Percentiles rank a stretch among this genome's conserved stretches.
Conservation (phyloP, 2,797 vertebrate genomes). For the Amblyraja radiata region DNA sequence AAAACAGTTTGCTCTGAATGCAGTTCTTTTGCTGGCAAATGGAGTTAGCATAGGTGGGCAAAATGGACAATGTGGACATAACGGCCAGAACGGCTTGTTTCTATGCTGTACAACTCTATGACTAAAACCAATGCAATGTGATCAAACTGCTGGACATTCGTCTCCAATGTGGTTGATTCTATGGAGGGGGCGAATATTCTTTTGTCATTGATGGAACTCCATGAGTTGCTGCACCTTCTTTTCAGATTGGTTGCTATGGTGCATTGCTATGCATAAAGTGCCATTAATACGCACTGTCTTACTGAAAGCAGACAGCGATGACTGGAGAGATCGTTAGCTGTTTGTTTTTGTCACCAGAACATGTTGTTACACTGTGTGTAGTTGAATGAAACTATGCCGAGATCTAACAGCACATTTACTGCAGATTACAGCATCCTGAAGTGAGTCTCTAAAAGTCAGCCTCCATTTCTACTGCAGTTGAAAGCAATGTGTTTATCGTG, state of each 20-base stretch:
- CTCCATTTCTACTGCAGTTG: too few species aligned
- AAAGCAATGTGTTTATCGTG: background rate
- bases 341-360: background rate
- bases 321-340: background rate
- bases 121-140: too few species aligned
- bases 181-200: background rate
- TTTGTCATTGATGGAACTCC: background rate
- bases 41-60: too few species aligned
- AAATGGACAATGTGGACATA: too few species aligned
- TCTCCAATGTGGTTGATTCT: background rate
- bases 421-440: background rate
- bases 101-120: too few species aligned
- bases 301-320: background rate
- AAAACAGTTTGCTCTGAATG: too few species aligned
- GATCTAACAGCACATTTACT: background rate
- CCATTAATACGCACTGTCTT: background rate
- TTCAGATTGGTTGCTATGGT: background rate
- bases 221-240: background rate
- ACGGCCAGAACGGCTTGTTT: too few species aligned
- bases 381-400: background rate
- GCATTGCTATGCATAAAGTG: too few species aligned
- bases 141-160: background rate
- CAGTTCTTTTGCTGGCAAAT: too few species aligned
- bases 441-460: background rate
- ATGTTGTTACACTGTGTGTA: background rate